Base-by-base conservation (phyloP, 2,888 invertebrate genomes). In the Ochropacha duplaris region DNA sequence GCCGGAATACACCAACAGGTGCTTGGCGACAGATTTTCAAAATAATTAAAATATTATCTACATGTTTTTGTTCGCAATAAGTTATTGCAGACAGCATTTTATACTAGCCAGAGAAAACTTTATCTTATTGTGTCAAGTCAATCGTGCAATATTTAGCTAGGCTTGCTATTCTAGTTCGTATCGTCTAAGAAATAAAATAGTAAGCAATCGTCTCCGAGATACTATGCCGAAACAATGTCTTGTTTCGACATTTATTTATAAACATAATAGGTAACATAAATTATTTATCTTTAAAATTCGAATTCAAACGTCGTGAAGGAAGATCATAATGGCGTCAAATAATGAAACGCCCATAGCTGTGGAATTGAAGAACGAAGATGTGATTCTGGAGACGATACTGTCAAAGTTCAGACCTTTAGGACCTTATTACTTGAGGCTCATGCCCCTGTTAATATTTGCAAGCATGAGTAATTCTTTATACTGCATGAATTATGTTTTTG, bases 401-500 rank as follows among this genome's bases (percentile, higher is more conserved):
- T 69, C 71, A 0, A 69, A 61, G 39, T 64, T 71, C 24, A 60
- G 63, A 6, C 71, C 69, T 0, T 24, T 71, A 0, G 70, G 70
- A 0, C 69, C 70, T 3, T 71, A 67, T 19, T 71, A 71, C 49
- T 22, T 71, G n/a, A 61, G 61, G 0, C 56, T 71, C 1, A 71
- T 71, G 70, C 70, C 70, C 3, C 54, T 71, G 9, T 19, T 71
- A n/a, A 64, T 71, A 28, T 50, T 50, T 26, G 11, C 50, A n/a
- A 24, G 22, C 24, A 50, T 50, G 58, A 56, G 59, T 5, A 68
- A 68, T 14, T 62, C 68, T 0, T 50, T 68, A 0, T 68, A 68
- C 22, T 68, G 68, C 19, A 68, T 68, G 67, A 68, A 68, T 51
- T 68, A 68, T 8, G 67, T 68, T 0, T 68, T 68, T 31, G 65